Evolutionary conservation across 2,888 invertebrate species (phyloP), one percentile per base, ranked within the genome.

Genomic region (Himalopsyche anomala): DNA sequence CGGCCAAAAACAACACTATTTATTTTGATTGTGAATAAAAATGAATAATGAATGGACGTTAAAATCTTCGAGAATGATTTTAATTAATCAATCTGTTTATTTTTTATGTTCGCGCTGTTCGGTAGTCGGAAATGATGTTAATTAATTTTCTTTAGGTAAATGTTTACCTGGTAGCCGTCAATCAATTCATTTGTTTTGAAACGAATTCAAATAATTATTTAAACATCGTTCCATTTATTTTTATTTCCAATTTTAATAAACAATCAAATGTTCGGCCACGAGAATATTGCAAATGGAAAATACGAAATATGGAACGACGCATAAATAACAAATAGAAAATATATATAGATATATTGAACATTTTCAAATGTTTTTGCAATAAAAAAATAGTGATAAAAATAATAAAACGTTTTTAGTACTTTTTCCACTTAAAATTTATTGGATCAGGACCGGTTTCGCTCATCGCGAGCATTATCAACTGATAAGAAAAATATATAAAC

Each of bases 1-100:
- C 74, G 74, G 74, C 74, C 74, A 74, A 74, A 74, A 74, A 74
- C 74, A 74, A 74, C 74, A 74, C 74, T 74, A 74, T 74, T 74
- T 74, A 74, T 74, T 74, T 74, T 74, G 74, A 74, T 74, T 74
- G 74, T 38, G 36, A 74, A 74, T 74, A 74, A 74, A 42, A 74
- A 74, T 74, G 74, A 74, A 38, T 74, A 74, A 74, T 74, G 74
- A 74, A 74, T 36, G 38, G 36, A 74, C 15, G 74, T 38, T 74
- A 19, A 74, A 74, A 74, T 74, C 36, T 38, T 74, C 36, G 74
- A 74, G 74, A 74, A 74, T 74, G 74, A 74, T 74, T 74, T 74
- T 74, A 74, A 74, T 74, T 74, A 74, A 74, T 74, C 74, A 74
- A 74, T 12, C 74, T 74, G 36, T 74, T 28, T 74, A 74, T 74